Evolutionary conservation across 2,113 vertebrate species (phyloP).

Genomic region (Eretmochelys imbricata): DNA sequence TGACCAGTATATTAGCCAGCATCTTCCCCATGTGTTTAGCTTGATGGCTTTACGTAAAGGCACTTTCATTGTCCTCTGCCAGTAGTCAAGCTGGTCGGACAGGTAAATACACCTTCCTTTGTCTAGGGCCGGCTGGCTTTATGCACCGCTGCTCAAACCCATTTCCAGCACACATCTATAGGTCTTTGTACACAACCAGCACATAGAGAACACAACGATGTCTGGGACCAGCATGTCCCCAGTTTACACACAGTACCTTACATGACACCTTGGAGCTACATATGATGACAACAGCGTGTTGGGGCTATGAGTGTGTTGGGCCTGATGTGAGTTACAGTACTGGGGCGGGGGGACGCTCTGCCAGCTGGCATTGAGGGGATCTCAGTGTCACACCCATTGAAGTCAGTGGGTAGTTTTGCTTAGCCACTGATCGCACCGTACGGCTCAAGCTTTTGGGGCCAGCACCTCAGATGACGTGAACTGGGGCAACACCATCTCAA

Average conservation of each 20-base stretch:
- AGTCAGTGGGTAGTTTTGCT: fast-evolving
- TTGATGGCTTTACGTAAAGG: background rate
- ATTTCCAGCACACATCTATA: background rate
- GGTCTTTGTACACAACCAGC: background rate
- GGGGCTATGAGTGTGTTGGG: background rate
- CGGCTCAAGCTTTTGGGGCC: background rate
- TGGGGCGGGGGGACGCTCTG: background rate
- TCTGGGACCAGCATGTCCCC: background rate
- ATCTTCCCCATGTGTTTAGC: background rate
- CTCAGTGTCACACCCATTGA: background rate
- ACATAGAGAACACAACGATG: background rate
- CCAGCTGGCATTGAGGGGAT: background rate
- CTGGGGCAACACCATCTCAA: background rate
- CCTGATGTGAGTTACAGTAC: background rate
- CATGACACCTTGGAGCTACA: too few species aligned
- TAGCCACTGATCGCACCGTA: background rate
- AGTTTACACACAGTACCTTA: background rate
- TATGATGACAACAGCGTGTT: background rate
- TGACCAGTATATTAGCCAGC: background rate
- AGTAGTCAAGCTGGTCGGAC: background rate
- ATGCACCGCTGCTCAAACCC: background rate
- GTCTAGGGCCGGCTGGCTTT: background rate
- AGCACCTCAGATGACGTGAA: background rate
- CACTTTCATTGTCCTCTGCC: background rate
- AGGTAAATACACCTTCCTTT: background rate